Evolutionary conservation across 1,140 invertebrate species (phyloP).

Genomic region (Drosophila sucinea): DNA sequence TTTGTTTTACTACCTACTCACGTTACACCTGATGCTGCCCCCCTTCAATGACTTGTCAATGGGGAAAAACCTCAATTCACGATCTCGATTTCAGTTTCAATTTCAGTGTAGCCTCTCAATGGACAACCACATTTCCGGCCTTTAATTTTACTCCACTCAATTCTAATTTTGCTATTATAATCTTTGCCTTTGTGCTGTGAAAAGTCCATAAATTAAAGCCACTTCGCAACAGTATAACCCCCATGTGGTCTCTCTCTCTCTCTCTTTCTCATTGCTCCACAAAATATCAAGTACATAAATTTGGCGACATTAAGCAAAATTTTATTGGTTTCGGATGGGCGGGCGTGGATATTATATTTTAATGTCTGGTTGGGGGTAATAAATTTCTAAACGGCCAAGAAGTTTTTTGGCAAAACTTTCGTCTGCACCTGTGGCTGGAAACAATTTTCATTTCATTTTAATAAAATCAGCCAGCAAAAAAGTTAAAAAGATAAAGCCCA

Average conservation of each 20-base stretch:
- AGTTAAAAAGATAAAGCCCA: constrained; percentile 25
- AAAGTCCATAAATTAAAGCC: constrained; percentile 11
- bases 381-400: constrained; percentile 37
- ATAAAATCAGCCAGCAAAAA: constrained; percentile 49
- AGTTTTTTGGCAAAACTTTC: constrained; percentile 16
- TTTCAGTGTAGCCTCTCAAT: background rate
- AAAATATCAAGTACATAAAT: constrained; percentile 55
- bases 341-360: constrained; percentile 45
- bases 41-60: constrained; percentile 45
- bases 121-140: constrained; percentile 3
- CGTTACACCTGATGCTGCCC: constrained; percentile 52
- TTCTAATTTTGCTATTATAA: constrained; percentile 13
- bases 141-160: constrained; percentile 1
- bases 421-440: constrained; percentile 45
- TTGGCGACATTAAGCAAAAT: constrained; percentile 55
- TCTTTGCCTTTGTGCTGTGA: background rate
- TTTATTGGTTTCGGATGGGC: constrained; percentile 60
- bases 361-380: constrained; percentile 29
- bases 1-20: constrained; percentile 20
- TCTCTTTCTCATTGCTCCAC: background rate
- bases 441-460: constrained; percentile 34
- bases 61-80: constrained; percentile 50
- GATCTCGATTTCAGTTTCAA: background rate
- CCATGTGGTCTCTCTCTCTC: background rate
- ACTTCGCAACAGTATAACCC: background rate